Conservation (phyloP, 2,797 vertebrate genomes). For the Eulemur albifrons region DNA sequence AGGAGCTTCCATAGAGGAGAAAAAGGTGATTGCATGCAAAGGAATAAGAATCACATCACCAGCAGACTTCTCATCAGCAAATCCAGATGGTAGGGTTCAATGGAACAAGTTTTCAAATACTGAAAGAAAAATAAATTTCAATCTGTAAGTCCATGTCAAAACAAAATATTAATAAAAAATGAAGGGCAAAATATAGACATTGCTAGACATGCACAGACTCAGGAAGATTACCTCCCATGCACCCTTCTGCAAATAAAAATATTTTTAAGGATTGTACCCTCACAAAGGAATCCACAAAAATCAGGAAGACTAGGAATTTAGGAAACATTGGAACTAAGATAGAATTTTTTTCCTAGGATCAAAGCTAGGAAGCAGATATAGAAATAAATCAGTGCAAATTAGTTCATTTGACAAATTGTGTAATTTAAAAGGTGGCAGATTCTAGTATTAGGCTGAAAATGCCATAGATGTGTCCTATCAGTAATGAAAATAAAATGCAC, state of each 20-base stretch:
- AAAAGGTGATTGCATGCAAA: background rate
- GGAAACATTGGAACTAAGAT: background rate
- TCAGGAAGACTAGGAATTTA: background rate
- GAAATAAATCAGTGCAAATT: conserved; percentile 6
- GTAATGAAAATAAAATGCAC: background rate
- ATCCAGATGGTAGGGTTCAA: background rate
- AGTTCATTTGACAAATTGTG: background rate
- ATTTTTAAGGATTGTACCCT: background rate
- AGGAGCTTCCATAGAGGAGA: background rate
- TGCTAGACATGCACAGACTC: background rate
- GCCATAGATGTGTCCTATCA: background rate
- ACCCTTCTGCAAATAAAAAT: background rate
- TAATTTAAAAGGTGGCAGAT: background rate
- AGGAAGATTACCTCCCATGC: background rate
- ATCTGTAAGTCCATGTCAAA: background rate
- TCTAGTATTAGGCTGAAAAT: background rate
- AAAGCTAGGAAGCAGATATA: background rate
- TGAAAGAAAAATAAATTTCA: conserved; percentile 8
- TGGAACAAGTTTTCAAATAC: background rate
- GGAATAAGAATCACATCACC: background rate
- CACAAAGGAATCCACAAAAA: background rate
- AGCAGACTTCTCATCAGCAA: background rate
- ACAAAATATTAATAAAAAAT: conserved; percentile 12
- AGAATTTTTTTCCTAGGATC: background rate
- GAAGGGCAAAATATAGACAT: background rate